Base-by-base conservation (phyloP, 2,113 vertebrate genomes). In the Ariopsis seemanni region DNA sequence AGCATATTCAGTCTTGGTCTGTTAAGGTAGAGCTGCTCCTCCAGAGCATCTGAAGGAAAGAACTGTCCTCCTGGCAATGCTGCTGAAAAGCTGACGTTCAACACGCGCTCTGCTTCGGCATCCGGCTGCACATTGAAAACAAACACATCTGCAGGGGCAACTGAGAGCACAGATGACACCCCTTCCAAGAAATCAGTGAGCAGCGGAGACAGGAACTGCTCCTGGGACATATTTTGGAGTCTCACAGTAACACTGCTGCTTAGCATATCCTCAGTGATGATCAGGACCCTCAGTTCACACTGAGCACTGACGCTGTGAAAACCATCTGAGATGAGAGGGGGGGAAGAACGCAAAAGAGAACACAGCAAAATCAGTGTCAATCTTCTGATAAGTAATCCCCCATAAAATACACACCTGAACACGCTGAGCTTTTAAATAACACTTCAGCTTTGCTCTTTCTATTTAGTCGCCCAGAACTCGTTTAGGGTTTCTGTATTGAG, bases 201-300 rank as follows among this genome's bases (percentile, higher is more conserved):
- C 87, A 97, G 94, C 0, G 98, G 98, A 0, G 98, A 99, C 30
- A 99, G 95, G 93, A 99, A 99, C 62, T 96, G 97, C 92, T 99
- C 98, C 95, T 99, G 98, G 94, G 98, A 99, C 97, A 99, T 99
- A 93, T 99, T 99, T 94, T 99, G 97, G 22, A 99, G 96, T 6
- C 98, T 97, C 83, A 99, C 98, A 0, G 98, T 99, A 89, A 99
- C 96, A 82, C 98, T 99, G 95, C 97, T 99, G 92, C 97, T 97
- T 90, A 99, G 86, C 97, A 99, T 94, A 93, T 99, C 97, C 93
- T 99, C 98, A 0, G 98, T 99, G 95, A 99, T 99, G 96, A 99
- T 97, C 91, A 98, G 95, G 85, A 99, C 97, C 0, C 96, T 96
- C 80, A 99, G 95, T 57, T 98, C 93, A 0, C 98, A 99, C 93